phyloP scores from a whole-genome alignment of 1,140 invertebrate genomes.

The Danaus melanippus region DNA sequence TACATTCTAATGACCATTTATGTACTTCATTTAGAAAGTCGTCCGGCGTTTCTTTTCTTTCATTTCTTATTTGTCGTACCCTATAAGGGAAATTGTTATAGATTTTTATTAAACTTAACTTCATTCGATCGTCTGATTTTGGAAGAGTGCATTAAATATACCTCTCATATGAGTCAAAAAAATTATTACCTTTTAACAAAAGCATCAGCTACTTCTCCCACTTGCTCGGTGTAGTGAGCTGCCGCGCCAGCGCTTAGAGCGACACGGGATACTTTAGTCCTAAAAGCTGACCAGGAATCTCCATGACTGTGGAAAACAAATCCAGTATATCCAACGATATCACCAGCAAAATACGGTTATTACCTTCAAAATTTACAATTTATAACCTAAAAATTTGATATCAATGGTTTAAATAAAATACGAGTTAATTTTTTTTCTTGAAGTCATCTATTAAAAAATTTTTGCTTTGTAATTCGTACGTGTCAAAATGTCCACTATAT shows the following conservation, averaged over 20 bases:
- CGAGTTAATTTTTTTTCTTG: too few species aligned
- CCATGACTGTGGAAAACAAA: slow-evolving; percentile 77
- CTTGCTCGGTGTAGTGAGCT: slow-evolving; percentile 80
- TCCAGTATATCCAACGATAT: background rate
- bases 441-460: too few species aligned
- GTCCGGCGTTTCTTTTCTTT: slow-evolving; percentile 79
- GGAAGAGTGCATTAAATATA: background rate
- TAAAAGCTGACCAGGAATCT: slow-evolving; percentile 85
- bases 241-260: slow-evolving; percentile 84
- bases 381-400: too few species aligned
- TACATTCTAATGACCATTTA: slow-evolving; percentile 92
- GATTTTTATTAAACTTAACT: slow-evolving; percentile 8
- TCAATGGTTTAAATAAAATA: too few species aligned
- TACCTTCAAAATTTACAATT: too few species aligned
- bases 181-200: slow-evolving; percentile 77
- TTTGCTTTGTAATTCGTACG: too few species aligned
- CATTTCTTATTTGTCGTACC: slow-evolving; percentile 77
- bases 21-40: slow-evolving; percentile 88
- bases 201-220: slow-evolving; percentile 81
- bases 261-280: slow-evolving; percentile 85
- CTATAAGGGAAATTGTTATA: slow-evolving; percentile 66
- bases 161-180: background rate
- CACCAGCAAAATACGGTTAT: too few species aligned
- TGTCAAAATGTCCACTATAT: too few species aligned
- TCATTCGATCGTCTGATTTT: background rate